These are phyloP conservation scores for Gallinago paraguaiae DNA, from an alignment of 2,113 vertebrate genomes.

Conservation along the genomic window DNA sequence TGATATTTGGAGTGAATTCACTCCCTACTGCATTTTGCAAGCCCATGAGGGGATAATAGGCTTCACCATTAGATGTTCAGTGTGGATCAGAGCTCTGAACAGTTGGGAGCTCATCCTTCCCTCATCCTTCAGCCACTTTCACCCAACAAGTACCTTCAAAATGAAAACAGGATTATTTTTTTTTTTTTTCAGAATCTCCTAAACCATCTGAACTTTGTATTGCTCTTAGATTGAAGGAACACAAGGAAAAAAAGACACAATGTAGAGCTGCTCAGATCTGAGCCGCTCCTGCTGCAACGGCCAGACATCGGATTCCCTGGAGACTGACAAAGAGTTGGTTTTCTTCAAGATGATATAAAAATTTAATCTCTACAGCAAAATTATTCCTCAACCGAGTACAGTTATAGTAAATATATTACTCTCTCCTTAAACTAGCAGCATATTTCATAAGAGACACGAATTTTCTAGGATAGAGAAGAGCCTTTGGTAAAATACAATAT, in stretches of 20 bases:
- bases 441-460: slow-evolving; percentile 9
- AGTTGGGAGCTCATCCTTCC: not conserved
- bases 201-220: not conserved
- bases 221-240: not conserved
- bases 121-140: not conserved
- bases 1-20: not conserved
- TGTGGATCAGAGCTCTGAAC: not conserved
- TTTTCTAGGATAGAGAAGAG: not conserved
- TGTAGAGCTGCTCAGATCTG: not conserved
- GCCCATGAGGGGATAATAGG: not conserved
- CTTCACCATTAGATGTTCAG: not conserved
- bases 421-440: not conserved
- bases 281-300: not conserved
- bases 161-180: not conserved
- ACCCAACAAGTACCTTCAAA: not conserved
- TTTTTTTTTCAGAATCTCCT: not conserved
- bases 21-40: not conserved
- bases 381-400: slow-evolving; percentile 10
- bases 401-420: slow-evolving; percentile 31
- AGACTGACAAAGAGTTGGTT: not conserved
- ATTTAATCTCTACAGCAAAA: slow-evolving; percentile 41
- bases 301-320: not conserved
- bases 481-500: not conserved
- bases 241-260: not conserved
- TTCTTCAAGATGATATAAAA: slow-evolving; percentile 34